Evolutionary conservation across 2,113 vertebrate species (phyloP).

Genomic region (Callaeas wilsoni): DNA sequence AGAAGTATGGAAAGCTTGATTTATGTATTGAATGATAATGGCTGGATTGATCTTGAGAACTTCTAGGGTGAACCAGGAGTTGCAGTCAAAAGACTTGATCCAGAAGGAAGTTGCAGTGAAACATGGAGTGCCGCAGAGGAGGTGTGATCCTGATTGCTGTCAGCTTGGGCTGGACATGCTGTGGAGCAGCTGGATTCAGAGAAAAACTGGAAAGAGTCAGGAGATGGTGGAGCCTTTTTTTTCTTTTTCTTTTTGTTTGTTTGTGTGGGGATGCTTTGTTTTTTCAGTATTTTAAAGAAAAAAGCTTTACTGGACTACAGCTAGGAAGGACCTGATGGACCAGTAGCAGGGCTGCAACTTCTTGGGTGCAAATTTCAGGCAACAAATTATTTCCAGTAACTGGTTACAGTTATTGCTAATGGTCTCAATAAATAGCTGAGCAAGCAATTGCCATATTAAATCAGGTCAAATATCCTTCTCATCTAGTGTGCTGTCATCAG

Average conservation of each 20-base stretch:
- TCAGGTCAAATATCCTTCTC: constrained; percentile 7
- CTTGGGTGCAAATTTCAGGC: not conserved
- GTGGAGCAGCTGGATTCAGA: not conserved
- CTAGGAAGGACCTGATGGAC: not conserved
- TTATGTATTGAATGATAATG: not conserved
- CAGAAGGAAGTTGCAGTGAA: not conserved
- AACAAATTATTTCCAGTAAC: not conserved
- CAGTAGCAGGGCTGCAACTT: not conserved
- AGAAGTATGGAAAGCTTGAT: not conserved
- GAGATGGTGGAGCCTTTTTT: not conserved
- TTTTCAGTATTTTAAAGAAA: not conserved
- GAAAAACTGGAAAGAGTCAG: not conserved
- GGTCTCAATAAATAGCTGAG: not conserved
- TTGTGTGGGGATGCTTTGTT: not conserved
- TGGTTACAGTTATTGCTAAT: not conserved
- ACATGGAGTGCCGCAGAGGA: not conserved
- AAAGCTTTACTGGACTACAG: not conserved
- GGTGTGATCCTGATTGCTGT: not conserved
- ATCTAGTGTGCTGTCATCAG: constrained; percentile 6
- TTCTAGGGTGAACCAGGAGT: not conserved
- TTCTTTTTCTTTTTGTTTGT: not conserved
- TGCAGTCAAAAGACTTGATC: not conserved
- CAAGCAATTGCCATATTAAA: not conserved
- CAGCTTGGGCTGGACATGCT: not conserved
- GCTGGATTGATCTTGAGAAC: not conserved